phyloP scores from a whole-genome alignment of 2,113 vertebrate genomes.

The Dromaius novaehollandiae region DNA sequence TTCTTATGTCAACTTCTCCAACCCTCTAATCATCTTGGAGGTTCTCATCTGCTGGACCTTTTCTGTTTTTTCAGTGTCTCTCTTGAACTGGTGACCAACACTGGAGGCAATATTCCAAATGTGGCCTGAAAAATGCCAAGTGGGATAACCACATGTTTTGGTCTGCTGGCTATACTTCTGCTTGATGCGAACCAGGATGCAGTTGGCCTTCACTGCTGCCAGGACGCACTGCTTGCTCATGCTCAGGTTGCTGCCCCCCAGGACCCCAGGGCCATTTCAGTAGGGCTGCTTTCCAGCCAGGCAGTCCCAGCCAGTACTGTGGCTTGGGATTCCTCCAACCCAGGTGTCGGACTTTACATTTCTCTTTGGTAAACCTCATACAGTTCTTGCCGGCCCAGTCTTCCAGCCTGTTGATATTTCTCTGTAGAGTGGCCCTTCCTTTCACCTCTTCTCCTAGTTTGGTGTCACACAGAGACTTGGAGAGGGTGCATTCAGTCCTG shows the following conservation, averaged over 20 bases:
- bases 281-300: accelerated
- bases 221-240: background rate
- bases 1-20: background rate
- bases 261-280: background rate
- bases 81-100: background rate
- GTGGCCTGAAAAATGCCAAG: background rate
- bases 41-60: background rate
- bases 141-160: background rate
- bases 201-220: background rate
- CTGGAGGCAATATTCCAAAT: background rate
- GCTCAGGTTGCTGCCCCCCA: background rate
- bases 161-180: background rate
- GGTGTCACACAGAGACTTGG: background rate
- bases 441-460: background rate
- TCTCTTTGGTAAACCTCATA: background rate
- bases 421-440: background rate
- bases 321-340: background rate
- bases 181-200: background rate
- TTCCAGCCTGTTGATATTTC: background rate
- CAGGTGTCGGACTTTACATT: background rate
- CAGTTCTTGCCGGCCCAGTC: background rate
- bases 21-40: background rate
- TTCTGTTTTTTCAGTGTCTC: background rate
- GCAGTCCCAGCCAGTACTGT: background rate
- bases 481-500: background rate